Percentiles rank a stretch among this genome's conserved stretches.
Conservation (phyloP, 2,797 vertebrate genomes). For the Ispidina lecontei region DNA sequence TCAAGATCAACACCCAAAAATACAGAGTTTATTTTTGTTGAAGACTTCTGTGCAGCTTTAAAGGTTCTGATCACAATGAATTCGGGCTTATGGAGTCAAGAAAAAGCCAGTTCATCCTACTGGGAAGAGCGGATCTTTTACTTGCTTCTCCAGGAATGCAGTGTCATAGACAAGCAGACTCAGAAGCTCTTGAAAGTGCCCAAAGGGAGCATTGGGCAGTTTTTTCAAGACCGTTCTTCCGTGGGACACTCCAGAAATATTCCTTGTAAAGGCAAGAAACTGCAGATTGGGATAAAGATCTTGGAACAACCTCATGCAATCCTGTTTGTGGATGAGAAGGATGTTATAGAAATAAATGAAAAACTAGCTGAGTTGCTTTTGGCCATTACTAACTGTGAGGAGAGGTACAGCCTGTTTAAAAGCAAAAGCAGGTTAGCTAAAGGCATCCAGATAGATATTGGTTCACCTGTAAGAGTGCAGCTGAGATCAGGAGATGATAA, state of each 20-base stretch:
- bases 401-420: conserved; percentile 90
- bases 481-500: conserved; percentile 92
- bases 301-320: conserved; percentile 93
- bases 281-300: conserved; percentile 89
- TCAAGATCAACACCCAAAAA: not conserved
- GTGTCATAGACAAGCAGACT: conserved; percentile 89
- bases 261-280: conserved; percentile 92
- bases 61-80: conserved; percentile 86
- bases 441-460: conserved; percentile 91
- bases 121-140: conserved; percentile 96
- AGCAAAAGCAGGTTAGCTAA: conserved; percentile 88
- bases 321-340: conserved; percentile 92
- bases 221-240: conserved; percentile 91
- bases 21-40: conserved; percentile 21
- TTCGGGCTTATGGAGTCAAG: conserved; percentile 95
- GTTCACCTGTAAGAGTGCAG: conserved; percentile 93
- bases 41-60: conserved; percentile 36
- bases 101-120: conserved; percentile 90
- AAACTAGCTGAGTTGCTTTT: conserved; percentile 93
- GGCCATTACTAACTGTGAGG: conserved; percentile 98
- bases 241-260: conserved; percentile 86
- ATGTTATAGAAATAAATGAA: conserved; percentile 91
- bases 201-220: conserved; percentile 94
- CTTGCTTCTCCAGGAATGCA: conserved; percentile 93
- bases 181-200: conserved; percentile 93